Percentiles rank a stretch among this genome's conserved stretches.
phyloP scores from a whole-genome alignment of 30 jellyfish, hydroid and myxozoan species.

The Morbakka virulenta region DNA sequence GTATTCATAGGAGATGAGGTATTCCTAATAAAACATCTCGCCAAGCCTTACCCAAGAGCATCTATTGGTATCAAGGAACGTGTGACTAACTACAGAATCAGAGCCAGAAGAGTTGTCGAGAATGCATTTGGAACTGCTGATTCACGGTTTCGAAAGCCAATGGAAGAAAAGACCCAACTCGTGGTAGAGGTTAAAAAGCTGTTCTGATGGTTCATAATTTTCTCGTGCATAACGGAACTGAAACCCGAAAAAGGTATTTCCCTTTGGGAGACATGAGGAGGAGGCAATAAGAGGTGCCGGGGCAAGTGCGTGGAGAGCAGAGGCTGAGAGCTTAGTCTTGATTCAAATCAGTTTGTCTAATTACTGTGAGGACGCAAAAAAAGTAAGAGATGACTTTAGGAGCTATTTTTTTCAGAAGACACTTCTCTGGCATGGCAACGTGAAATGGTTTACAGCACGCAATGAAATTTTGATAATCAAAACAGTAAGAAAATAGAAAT shows the following conservation, averaged over 20 bases:
- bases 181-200: conserved; percentile 56
- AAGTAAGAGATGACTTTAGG: conserved; percentile 63
- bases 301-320: conserved; percentile 16
- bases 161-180: conserved; percentile 33
- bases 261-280: conserved; percentile 49
- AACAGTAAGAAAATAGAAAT: no score
- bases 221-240: conserved; percentile 47
- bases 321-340: conserved; percentile 5
- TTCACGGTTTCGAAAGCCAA: conserved; percentile 61
- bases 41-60: no score
- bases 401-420: conserved; percentile 24
- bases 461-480: no score
- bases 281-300: conserved; percentile 52
- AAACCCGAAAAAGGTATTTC: conserved; percentile 25
- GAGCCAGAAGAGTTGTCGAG: conserved; percentile 59
- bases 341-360: no score
- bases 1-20: conserved; percentile 73
- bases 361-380: conserved; percentile 52
- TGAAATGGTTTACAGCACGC: no score
- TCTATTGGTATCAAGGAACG: conserved; percentile 41
- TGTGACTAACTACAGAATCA: conserved; percentile 34
- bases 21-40: conserved; percentile 52
- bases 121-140: conserved; percentile 61
- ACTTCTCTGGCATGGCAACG: conserved; percentile 66
- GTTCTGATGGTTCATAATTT: conserved; percentile 45